Base-by-base conservation (phyloP, 1,140 invertebrate species). In the Oncopeltus fasciatus region DNA sequence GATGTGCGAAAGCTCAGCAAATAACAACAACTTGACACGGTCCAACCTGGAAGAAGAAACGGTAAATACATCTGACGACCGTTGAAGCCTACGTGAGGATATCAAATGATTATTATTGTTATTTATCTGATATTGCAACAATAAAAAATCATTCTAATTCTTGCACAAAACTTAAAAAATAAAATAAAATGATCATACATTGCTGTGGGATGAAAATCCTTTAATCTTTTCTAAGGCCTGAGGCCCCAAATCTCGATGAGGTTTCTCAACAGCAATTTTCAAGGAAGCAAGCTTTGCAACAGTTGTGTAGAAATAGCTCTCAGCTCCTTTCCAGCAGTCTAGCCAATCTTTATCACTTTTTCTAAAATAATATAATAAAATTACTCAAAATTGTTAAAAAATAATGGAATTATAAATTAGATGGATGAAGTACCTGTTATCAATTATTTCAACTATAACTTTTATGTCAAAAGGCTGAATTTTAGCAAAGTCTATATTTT, bases 181-280 rank as follows among this genome's bases (percentile, higher is more conserved):
- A n/a, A n/a, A n/a, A n/a, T n/a, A n/a, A n/a, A n/a, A n/a, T n/a
- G n/a, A n/a, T n/a, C n/a, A n/a, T n/a, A 53, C 49, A 53, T 53
- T 53, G 9, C 12, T 24, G 66, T 88, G 82, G 57, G 79, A 76
- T 0, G 83, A 77, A 70, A 86, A 92, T 46, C 94, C 94, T 74
- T 83, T 83, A 66, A 89, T 87, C 59, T 91, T 78, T 61, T 94
- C 88, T 53, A 91, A 82, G 66, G 89, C 88, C 43, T 82, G 83
- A 0, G 83, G 73, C 11, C 87, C 88, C 28, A 97, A 72, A 69
- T 95, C 90, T 66, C 84, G 81, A 31, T 86, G 81, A 0, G 86
- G 85, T 2, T 69, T 67, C 33, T 78, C 62, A 67, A 88, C 70
- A 18, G 82, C 76, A 51, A 74, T 76, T 20, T 82, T 78, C 8